Base-by-base conservation (phyloP, 2,888 invertebrate genomes). In the Papilio demoleus region DNA sequence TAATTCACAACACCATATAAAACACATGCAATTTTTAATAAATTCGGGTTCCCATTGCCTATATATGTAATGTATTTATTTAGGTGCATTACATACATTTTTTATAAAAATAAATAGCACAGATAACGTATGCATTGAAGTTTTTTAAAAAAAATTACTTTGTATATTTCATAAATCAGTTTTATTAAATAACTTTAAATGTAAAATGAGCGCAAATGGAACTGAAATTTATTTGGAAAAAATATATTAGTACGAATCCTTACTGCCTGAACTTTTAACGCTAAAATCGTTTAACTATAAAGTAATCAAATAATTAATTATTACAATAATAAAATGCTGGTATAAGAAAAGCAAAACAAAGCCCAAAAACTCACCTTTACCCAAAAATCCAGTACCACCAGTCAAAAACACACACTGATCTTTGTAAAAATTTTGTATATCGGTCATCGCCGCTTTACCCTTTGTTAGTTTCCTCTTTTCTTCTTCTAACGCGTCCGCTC, bases 371-470 rank as follows among this genome's bases (percentile, higher is more conserved):
- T 89, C 77, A 93, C 93, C 92, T 88, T 89, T 92, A 0, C 93
- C 93, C 81, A 93, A 77, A 77, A 92, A 92, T 76, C 92, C 92
- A 9, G 90, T 90, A 6, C 90, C 93, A 19, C 93, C 92, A 0
- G 93, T 93, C 80, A 93, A 75, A 83, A 93, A 87, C 74, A 93
- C 87, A 86, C 88, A 84, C 85, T 92, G 91, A 60, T 87, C 87
- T 72, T 79, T 85, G 76, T 85, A 93, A 79, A 92, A 92, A 73
- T 70, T 68, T 72, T 91, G 90, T 1, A 93, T 88, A 9, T 85
- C 86, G 0, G 91, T 91, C 65, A 73, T 82, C 0, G 79, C 72
- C 0, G 82, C 85, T 79, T 84, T 92, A 91, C 92, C 92, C 90
- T 90, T 90, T 0, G 88, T 92, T 1, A 90, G 80, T 6, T 83